Conservation (phyloP, 2,113 vertebrate species). For the Irena cyanogastra region DNA sequence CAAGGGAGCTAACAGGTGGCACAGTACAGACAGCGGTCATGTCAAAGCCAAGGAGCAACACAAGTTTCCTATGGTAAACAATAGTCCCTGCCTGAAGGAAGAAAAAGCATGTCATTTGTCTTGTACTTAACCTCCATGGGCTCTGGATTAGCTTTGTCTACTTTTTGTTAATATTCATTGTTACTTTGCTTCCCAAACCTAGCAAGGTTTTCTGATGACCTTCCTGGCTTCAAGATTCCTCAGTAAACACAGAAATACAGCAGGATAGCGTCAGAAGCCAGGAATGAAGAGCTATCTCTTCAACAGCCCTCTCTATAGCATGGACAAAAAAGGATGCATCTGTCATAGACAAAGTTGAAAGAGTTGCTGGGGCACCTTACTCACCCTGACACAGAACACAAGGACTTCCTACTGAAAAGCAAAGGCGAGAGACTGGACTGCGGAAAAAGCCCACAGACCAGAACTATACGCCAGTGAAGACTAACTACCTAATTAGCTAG, state of each 20-base stretch:
- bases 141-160: background rate
- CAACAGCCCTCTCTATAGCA: background rate
- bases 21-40: background rate
- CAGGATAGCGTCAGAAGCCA: background rate
- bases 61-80: background rate
- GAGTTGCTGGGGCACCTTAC: background rate
- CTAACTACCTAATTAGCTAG: background rate
- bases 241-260: background rate
- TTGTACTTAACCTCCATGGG: background rate
- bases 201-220: background rate
- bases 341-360: background rate
- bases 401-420: background rate
- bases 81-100: background rate
- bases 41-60: background rate
- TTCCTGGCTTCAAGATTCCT: background rate
- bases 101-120: background rate
- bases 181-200: background rate
- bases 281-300: background rate
- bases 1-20: background rate
- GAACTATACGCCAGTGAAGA: background rate
- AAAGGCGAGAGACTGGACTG: background rate
- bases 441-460: background rate
- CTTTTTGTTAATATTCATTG: background rate
- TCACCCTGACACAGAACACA: background rate
- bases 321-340: fast-evolving